phyloP scores from a whole-genome alignment of 2,113 vertebrate genomes.

The Sisor rabdophorus region DNA sequence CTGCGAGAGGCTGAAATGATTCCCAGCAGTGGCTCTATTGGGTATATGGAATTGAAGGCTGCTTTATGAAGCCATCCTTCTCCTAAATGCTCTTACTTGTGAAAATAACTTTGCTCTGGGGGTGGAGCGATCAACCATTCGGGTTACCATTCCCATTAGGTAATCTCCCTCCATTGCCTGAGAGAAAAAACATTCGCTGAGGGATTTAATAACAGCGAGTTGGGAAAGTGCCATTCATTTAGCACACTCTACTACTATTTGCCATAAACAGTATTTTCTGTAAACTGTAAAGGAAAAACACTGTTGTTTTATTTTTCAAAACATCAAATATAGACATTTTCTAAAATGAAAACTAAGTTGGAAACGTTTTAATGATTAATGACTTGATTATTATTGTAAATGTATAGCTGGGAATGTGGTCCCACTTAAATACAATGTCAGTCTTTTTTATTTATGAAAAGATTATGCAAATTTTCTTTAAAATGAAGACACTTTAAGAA shows the following conservation, averaged over 20 bases:
- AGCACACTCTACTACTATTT: neutral
- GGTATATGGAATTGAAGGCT: slow-evolving; percentile 44
- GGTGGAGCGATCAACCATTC: slow-evolving; percentile 82
- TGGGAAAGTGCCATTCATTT: neutral
- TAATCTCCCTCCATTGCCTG: slow-evolving; percentile 84
- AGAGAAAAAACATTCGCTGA: slow-evolving; percentile 63
- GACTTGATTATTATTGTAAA: neutral
- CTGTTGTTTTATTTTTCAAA: neutral
- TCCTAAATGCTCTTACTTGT: slow-evolving; percentile 77
- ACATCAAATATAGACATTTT: neutral
- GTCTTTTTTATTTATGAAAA: neutral
- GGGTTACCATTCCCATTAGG: slow-evolving; percentile 83
- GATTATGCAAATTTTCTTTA: neutral
- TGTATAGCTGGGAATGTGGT: neutral
- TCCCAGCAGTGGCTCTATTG: neutral
- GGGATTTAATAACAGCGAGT: neutral
- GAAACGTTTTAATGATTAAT: too few species aligned
- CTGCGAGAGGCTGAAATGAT: slow-evolving; percentile 29
- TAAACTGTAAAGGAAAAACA: neutral
- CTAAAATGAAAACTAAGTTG: neutral
- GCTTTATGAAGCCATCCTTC: slow-evolving; percentile 45
- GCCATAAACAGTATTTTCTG: neutral
- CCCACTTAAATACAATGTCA: neutral
- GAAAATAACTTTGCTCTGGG: slow-evolving; percentile 82
- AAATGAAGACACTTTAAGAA: neutral